Conservation (phyloP, 2,888 invertebrate genomes). For the Drosophila rubida region DNA sequence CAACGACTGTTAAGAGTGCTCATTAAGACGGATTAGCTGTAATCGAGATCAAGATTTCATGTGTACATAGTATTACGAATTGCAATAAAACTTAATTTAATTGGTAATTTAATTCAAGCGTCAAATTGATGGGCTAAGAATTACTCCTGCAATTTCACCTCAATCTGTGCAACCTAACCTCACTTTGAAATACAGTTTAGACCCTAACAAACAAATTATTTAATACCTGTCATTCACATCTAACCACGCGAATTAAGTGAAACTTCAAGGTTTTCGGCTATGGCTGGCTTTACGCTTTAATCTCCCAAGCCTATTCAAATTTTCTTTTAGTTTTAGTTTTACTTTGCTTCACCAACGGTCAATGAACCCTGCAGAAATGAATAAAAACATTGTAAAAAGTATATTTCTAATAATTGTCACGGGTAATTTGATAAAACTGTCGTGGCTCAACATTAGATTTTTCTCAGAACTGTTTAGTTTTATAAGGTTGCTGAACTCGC, state of each 20-base stretch:
- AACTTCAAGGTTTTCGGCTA: background rate
- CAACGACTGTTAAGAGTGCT: slow-evolving; percentile 52
- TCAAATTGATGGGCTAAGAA: background rate
- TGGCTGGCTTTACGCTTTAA: background rate
- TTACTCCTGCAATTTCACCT: background rate
- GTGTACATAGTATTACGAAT: slow-evolving; percentile 76
- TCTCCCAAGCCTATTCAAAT: background rate
- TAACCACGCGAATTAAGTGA: background rate
- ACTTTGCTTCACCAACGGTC: background rate
- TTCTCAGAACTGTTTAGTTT: background rate
- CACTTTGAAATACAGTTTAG: background rate
- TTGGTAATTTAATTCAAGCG: slow-evolving; percentile 13
- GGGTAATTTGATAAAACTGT: background rate
- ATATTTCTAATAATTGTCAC: background rate
- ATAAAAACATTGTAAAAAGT: background rate
- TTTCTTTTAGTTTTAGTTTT: background rate
- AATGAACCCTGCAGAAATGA: background rate
- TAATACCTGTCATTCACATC: background rate
- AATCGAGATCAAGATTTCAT: slow-evolving; percentile 63
- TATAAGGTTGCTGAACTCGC: slow-evolving; percentile 1
- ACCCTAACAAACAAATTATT: background rate
- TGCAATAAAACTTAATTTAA: slow-evolving; percentile 70
- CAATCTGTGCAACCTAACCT: background rate
- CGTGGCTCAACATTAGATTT: background rate
- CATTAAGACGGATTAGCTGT: slow-evolving; percentile 60